Base-by-base conservation (phyloP, 2,888 invertebrate genomes). In the Ormyrus rosae region DNA sequence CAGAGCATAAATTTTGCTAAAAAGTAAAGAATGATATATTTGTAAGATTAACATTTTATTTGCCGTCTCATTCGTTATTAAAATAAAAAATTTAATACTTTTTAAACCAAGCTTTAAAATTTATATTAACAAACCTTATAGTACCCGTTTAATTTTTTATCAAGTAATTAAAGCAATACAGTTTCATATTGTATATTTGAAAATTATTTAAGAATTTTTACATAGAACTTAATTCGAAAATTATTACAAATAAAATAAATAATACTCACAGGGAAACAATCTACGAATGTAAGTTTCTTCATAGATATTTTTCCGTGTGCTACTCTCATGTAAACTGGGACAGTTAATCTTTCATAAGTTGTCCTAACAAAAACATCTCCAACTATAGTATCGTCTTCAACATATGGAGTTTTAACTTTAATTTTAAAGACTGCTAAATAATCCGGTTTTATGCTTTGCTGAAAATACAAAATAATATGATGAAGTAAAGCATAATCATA, bases 181-280 rank as follows among this genome's bases (percentile, higher is more conserved):
- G 3, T 34, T 34, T 34, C 34, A 34, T 34, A 34, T 34, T 34
- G 34, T 34, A 34, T 34, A 34, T 34, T 4, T 34, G 34, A 34
- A 34, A 34, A 34, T 34, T 34, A 34, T 34, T 34, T 34, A 34
- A 34, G 3, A 34, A 34, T 34, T 34, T 34, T 34, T 34, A 34
- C 34, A 34, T 3, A 3, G 2, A 4, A 34, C 34, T 34, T 34
- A 34, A 3, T 34, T 34, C 34, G 34, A 34, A 34, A 34, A 55
- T 53, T 34, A 56, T 45, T 51, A 46, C 13, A 58, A 48, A 9
- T 56, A 61, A 63, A 45, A 75, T 46, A 50, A 50, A 67, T 34
- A 53, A 51, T n/a, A 92, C 94, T 93, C 91, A 96, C 96, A 82
- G 96, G 97, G 92, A 96, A 97, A 87, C 95, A 96, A 89, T 95